Conservation (phyloP, 30 jellyfish, hydroid and myxozoan genomes). For the Pelagia noctiluca region DNA sequence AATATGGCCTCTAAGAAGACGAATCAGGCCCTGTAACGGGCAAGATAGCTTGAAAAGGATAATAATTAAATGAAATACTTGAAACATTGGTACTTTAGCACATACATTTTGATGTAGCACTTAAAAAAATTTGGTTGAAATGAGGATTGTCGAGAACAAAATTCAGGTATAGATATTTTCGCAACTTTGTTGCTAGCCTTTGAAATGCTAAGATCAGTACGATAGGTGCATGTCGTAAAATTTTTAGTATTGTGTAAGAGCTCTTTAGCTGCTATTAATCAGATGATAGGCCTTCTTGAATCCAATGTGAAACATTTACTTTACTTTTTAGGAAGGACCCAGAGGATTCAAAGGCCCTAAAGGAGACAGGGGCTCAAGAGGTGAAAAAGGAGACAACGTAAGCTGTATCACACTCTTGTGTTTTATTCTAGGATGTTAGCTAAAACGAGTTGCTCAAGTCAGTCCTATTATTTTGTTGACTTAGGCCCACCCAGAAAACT, state of each 20-base stretch:
- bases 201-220: too few relatives aligned
- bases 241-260: background rate
- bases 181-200: too few relatives aligned
- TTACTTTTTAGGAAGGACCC: conserved; percentile 25
- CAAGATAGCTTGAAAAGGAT: too few relatives aligned
- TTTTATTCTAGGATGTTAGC: background rate
- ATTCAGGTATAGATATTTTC: too few relatives aligned
- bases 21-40: too few relatives aligned
- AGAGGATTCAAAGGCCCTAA: conserved; percentile 48
- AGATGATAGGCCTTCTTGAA: background rate
- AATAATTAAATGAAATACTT: too few relatives aligned
- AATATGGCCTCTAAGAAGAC: too few relatives aligned
- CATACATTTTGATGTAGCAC: too few relatives aligned
- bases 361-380: conserved; percentile 39
- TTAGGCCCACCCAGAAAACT: background rate
- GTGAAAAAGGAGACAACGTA: conserved; percentile 41
- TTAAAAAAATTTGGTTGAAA: too few relatives aligned
- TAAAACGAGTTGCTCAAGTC: background rate
- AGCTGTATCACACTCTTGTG: background rate
- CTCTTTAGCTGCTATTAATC: background rate
- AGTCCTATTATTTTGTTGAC: background rate
- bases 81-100: too few relatives aligned
- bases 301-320: background rate
- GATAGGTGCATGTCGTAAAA: background rate
- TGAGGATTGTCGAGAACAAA: too few relatives aligned